A percentile compares a stretch with the other conserved stretches of the same genome.
Evolutionary conservation across 2,797 vertebrate genomes (phyloP).

Genomic region (Emydoidea blandingii): DNA sequence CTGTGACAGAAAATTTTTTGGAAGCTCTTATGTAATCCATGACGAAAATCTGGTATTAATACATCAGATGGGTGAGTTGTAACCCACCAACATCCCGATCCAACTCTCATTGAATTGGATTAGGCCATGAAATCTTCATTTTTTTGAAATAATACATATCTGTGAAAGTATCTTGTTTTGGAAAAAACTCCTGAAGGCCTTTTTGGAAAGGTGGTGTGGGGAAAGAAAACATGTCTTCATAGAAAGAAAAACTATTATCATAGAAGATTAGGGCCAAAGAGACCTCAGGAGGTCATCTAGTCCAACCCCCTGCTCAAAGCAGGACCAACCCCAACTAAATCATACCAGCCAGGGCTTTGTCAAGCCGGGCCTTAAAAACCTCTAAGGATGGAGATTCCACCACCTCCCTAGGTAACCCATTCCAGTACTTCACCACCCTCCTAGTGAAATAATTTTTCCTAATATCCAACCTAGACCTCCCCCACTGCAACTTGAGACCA

Average conservation of each 20-base stretch:
- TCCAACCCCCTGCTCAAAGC: too few species aligned
- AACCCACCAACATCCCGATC: constrained; percentile 20
- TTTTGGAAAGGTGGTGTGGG: neutral
- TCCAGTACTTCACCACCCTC: too few species aligned
- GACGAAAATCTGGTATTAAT: constrained; percentile 11
- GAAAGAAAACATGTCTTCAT: neutral
- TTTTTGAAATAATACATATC: neutral
- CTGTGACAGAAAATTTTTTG: neutral
- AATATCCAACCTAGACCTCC: too few species aligned
- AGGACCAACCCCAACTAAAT: too few species aligned
- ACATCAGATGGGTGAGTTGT: neutral
- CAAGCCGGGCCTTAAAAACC: too few species aligned
- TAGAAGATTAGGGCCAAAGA: too few species aligned
- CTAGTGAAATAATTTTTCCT: too few species aligned
- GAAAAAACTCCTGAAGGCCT: neutral
- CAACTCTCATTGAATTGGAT: constrained; percentile 6
- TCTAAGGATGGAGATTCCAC: too few species aligned
- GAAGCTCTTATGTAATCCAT: neutral
- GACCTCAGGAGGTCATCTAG: too few species aligned
- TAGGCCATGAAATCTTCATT: neutral
- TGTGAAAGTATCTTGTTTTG: neutral
- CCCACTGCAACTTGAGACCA: too few species aligned
- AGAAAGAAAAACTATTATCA: neutral
- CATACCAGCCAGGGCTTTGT: too few species aligned
- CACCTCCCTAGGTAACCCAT: too few species aligned